Evolutionary conservation across 2,888 invertebrate species (phyloP).

Genomic region (Tribolium freemani): DNA sequence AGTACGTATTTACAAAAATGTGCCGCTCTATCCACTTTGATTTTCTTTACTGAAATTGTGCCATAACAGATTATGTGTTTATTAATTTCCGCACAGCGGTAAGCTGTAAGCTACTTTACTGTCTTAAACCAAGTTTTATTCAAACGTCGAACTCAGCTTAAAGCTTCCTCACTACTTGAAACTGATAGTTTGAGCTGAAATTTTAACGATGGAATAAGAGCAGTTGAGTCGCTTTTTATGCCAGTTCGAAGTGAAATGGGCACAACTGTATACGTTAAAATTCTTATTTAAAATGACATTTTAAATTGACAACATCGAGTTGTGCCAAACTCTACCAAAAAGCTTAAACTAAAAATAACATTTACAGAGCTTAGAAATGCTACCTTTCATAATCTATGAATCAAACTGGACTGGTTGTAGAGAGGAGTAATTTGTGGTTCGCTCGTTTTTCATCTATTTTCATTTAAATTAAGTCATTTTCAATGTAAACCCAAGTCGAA

Average conservation of each 20-base stretch:
- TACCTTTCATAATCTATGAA: constrained; percentile 10
- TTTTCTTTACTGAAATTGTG: constrained; percentile 6
- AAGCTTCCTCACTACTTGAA: constrained; percentile 1
- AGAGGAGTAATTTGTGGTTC: constrained; percentile 2
- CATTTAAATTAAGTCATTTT: constrained; percentile 29
- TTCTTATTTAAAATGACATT: constrained; percentile 3
- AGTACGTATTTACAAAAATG: constrained; percentile 16
- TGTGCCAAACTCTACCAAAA: not conserved
- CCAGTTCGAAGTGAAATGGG: not conserved
- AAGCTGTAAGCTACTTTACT: constrained; percentile 27
- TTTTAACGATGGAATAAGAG: constrained; percentile 5
- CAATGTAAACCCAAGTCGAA: not conserved
- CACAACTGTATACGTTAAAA: not conserved
- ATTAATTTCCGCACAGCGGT: constrained; percentile 29
- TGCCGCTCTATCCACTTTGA: not conserved
- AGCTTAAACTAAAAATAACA: not conserved
- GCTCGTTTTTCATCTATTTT: constrained; percentile 22
- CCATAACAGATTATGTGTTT: constrained; percentile 25
- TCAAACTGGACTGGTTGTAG: constrained; percentile 4
- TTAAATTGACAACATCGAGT: not conserved
- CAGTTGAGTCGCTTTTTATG: not conserved
- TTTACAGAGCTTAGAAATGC: not conserved
- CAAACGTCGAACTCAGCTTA: constrained; percentile 16
- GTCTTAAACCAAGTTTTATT: constrained; percentile 5
- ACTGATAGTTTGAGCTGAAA: constrained; percentile 12